phyloP scores from a whole-genome alignment of 2,113 vertebrate genomes.

The Aegithalos caudatus region DNA sequence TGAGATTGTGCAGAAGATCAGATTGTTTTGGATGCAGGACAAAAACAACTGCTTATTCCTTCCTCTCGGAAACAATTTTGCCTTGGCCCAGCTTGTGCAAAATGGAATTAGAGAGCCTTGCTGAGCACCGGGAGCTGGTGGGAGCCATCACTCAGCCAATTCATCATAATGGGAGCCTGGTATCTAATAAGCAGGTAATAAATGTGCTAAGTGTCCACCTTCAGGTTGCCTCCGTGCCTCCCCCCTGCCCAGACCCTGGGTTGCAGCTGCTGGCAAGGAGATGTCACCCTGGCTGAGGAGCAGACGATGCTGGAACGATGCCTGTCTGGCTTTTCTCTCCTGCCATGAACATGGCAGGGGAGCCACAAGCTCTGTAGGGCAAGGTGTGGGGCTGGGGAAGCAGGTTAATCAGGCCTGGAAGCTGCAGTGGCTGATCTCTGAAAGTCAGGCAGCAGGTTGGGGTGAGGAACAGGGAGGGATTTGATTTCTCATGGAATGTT shows the following conservation, averaged over 20 bases:
- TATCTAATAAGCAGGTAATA: slow-evolving; percentile 64
- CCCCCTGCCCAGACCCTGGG: background rate
- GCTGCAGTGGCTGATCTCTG: background rate
- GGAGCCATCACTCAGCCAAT: slow-evolving; percentile 46
- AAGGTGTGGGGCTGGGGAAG: background rate
- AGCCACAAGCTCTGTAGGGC: background rate
- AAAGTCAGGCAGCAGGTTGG: background rate
- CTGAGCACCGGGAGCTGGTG: slow-evolving; percentile 40
- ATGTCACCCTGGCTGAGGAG: background rate
- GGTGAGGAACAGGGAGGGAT: background rate
- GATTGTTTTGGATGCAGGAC: slow-evolving; percentile 10
- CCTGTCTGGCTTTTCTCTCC: slow-evolving; percentile 35
- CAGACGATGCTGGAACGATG: background rate
- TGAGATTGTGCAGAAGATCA: background rate
- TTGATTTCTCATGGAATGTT: background rate
- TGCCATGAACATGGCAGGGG: background rate
- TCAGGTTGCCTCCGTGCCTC: background rate
- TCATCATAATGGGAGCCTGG: slow-evolving; percentile 42
- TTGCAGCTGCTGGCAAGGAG: background rate
- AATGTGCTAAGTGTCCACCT: slow-evolving; percentile 53
- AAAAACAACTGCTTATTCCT: background rate
- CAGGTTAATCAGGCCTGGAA: background rate
- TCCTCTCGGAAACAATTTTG: background rate
- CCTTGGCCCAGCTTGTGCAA: slow-evolving; percentile 47
- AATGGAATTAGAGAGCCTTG: slow-evolving; percentile 67